A percentile compares a stretch with the other conserved stretches of the same genome.
Evolutionary conservation across 1,140 invertebrate species (phyloP).

Genomic region (Wiebesia pumilae): DNA sequence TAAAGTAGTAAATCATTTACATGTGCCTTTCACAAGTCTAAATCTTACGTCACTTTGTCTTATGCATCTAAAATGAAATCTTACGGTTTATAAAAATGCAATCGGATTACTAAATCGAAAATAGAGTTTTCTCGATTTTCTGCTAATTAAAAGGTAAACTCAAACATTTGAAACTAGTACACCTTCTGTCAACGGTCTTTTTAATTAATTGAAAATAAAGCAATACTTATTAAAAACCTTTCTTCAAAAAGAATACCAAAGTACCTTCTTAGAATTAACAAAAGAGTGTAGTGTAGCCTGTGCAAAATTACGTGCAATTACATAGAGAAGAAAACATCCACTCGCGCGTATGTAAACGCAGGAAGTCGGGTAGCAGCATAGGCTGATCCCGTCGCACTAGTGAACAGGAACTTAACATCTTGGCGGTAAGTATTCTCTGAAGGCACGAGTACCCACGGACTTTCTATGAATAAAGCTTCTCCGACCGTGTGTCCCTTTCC

Average conservation of each 20-base stretch:
- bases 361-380: background rate
- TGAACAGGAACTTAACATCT: slow-evolving; percentile 14
- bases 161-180: no score
- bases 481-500: background rate
- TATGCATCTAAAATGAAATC: no score
- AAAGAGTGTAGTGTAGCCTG: background rate
- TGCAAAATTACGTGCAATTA: slow-evolving; percentile 36
- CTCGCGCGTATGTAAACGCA: background rate
- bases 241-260: background rate
- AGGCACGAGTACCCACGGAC: background rate
- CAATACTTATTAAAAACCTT: background rate
- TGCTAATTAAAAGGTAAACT: no score
- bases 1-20: no score
- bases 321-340: slow-evolving; percentile 35
- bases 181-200: background rate
- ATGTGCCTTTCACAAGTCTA: no score
- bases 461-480: slow-evolving; percentile 42
- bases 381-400: background rate
- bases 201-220: background rate
- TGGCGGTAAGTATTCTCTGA: background rate
- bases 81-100: no score
- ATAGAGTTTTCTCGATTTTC: background rate
- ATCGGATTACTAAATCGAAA: background rate
- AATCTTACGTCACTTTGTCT: no score
- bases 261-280: background rate